A percentile compares a stretch with the other conserved stretches of the same genome.
phyloP scores from a whole-genome alignment of 2,888 invertebrate species.

The Agonopterix alstromeriana region DNA sequence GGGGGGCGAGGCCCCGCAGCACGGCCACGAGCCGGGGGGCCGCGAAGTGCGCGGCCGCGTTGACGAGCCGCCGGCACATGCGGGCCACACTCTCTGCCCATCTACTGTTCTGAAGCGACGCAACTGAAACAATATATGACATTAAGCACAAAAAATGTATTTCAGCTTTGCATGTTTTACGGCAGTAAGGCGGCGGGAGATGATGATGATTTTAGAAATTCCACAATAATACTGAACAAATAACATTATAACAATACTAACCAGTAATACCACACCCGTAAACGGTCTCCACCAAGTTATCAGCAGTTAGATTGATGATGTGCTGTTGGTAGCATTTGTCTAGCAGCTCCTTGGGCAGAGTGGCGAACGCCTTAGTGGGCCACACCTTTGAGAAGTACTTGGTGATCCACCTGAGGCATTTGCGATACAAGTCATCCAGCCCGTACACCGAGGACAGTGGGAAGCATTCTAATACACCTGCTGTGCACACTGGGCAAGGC shows the following conservation, averaged over 20 bases:
- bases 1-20: constrained; percentile 79
- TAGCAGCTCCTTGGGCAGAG: constrained; percentile 87
- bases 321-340: constrained; percentile 91
- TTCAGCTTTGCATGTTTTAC: no score
- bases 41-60: constrained; percentile 87
- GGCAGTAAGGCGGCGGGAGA: no score
- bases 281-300: constrained; percentile 89
- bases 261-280: constrained; percentile 86
- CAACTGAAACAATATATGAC: constrained; percentile 37
- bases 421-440: constrained; percentile 90
- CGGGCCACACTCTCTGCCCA: constrained; percentile 90
- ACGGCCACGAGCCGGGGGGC: constrained; percentile 87
- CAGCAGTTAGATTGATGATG: constrained; percentile 85
- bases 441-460: constrained; percentile 91
- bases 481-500: constrained; percentile 93
- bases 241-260: constrained; percentile 42
- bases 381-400: constrained; percentile 90
- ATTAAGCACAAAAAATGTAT: not conserved
- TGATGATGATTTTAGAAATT: no score
- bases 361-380: constrained; percentile 93
- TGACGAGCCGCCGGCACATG: constrained; percentile 86
- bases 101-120: constrained; percentile 85
- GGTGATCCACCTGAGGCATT: constrained; percentile 91
- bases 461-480: constrained; percentile 91
- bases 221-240: not conserved